Base-by-base conservation (phyloP, 53 echinoderm and acorn worm species). In the Mesocentrotus franciscanus region DNA sequence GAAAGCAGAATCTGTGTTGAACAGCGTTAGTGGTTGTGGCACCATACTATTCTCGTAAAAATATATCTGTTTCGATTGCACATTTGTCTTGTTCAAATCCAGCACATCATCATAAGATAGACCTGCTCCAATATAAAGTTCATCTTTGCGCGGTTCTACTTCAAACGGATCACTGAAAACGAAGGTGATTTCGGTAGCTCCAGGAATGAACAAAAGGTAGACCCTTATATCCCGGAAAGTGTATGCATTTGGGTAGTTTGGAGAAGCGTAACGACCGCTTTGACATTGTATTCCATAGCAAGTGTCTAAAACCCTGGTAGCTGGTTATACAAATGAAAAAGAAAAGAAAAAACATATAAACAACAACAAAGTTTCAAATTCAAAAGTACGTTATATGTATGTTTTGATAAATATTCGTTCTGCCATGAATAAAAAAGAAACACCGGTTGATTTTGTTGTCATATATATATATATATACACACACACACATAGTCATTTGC, bases 201-300 rank as follows among this genome's bases (percentile, higher is more conserved):
- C 95, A 10, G 96, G 96, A 61, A 95, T 92, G 36, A 92, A 96
- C 9, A 96, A 33, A 2, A 96, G 93, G 90, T 90, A 95, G 61
- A 61, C 55, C 39, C 74, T 79, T 56, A 22, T n/a, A 26, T 76
- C 70, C 10, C 83, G 78, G 30, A 84, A 22, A 17, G 30, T 34
- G 26, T 96, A 95, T 0, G 15, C 0, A 17, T 32, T 3, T 35
- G 96, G 96, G 85, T 93, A 96, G 76, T 95, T 95, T n/a, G 68
- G 60, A 9, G 96, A 95, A 12, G 42, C 56, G 36, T 92, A 93
- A 22, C 9, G 75, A 17, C 96, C 96, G 30, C 36, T 90, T 59
- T n/a, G 55, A 33, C 96, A 96, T 13, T 60, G 64, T 39, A 74
- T 81, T 93, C 96, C 96, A 89, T 95, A 96, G 81, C 96, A 96